Conservation (phyloP, 2,113 vertebrate species). For the Proterorhinus semilunaris region DNA sequence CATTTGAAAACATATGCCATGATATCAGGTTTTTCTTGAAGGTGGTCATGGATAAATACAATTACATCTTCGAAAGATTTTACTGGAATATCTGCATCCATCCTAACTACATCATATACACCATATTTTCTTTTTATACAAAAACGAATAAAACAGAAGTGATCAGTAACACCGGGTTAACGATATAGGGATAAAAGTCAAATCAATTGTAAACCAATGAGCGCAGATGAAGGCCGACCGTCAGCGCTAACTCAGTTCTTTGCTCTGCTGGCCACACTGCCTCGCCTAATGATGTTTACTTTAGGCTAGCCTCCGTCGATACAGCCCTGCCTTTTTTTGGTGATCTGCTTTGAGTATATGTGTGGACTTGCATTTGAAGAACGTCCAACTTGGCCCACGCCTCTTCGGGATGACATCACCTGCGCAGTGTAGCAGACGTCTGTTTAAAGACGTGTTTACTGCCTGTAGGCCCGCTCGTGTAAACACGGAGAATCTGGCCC, state of each 20-base stretch:
- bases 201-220: conserved; percentile 65
- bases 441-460: conserved; percentile 65
- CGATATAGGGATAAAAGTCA: conserved; percentile 15
- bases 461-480: conserved; percentile 36
- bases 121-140: background rate
- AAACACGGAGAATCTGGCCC: conserved; percentile 56
- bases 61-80: too few relatives aligned
- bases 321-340: conserved; percentile 57
- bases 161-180: conserved; percentile 20
- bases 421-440: conserved; percentile 52
- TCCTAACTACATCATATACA: too few relatives aligned
- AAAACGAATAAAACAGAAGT: conserved; percentile 6
- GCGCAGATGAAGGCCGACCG: conserved; percentile 64
- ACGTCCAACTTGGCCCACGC: conserved; percentile 49
- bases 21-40: too few relatives aligned
- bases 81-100: too few relatives aligned
- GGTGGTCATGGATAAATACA: too few relatives aligned
- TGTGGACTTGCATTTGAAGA: conserved; percentile 28
- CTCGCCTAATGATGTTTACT: conserved; percentile 63
- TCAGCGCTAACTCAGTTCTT: conserved; percentile 65
- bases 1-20: too few relatives aligned
- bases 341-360: conserved; percentile 37
- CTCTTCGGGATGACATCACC: conserved; percentile 57
- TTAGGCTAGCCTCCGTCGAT: conserved; percentile 40
- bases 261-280: conserved; percentile 67